phyloP scores from a whole-genome alignment of 2,888 invertebrate genomes.

The Seladonia tumulorum region DNA sequence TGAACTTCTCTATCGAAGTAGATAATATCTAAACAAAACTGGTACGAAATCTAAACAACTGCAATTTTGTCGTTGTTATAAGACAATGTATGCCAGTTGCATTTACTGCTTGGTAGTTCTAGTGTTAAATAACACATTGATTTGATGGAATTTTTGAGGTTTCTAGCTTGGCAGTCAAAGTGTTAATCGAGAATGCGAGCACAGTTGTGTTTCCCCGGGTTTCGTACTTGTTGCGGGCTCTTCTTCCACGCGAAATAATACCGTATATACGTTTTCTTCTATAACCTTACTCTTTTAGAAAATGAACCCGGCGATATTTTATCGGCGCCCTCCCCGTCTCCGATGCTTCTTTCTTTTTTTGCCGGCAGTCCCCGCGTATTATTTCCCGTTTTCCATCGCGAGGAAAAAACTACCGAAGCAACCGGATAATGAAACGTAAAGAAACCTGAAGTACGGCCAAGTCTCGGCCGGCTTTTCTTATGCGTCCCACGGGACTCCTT shows the following conservation, averaged over 20 bases:
- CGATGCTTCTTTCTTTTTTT: background rate
- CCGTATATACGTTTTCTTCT: background rate
- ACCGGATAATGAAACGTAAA: conserved; percentile 9
- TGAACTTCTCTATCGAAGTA: too few species aligned
- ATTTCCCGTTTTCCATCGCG: background rate
- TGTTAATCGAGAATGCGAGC: conserved; percentile 20
- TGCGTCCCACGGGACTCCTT: background rate
- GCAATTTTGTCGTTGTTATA: too few species aligned
- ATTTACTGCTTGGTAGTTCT: too few species aligned
- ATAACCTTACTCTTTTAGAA: background rate
- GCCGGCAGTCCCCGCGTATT: background rate
- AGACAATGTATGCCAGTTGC: too few species aligned
- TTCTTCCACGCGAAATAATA: conserved; percentile 5
- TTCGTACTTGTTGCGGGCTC: conserved; percentile 16
- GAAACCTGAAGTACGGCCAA: background rate
- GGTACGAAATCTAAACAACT: too few species aligned
- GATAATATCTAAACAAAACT: too few species aligned
- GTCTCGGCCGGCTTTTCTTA: background rate
- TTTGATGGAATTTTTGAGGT: too few species aligned
- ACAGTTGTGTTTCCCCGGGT: conserved; percentile 18
- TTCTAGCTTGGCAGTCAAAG: too few species aligned
- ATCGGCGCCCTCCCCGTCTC: conserved; percentile 10
- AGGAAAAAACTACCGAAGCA: background rate
- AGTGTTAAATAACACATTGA: too few species aligned
- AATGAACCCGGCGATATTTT: conserved; percentile 16